phyloP scores from a whole-genome alignment of 2,888 invertebrate species.

The Dione vanillae region DNA sequence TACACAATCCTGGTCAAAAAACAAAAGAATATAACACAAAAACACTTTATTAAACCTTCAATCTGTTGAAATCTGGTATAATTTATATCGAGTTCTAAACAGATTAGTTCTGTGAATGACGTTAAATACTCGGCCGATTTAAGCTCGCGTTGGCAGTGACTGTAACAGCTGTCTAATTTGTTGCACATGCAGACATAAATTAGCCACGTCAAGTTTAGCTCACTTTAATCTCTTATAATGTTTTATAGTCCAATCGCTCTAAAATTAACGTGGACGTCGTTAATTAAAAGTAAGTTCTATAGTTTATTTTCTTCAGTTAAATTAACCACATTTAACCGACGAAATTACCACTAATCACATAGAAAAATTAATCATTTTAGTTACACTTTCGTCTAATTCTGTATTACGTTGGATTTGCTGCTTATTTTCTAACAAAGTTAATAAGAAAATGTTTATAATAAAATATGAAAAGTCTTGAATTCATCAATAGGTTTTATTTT shows the following conservation, averaged over 20 bases:
- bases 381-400: too few relatives aligned
- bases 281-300: neutral
- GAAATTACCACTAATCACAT: too few relatives aligned
- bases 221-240: conserved; percentile 25
- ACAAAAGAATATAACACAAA: neutral
- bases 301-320: neutral
- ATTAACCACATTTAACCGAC: too few relatives aligned
- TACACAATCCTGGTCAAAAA: neutral
- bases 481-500: too few relatives aligned
- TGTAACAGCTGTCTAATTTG: conserved; percentile 33
- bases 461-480: too few relatives aligned
- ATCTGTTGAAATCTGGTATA: neutral
- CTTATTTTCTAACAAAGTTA: too few relatives aligned
- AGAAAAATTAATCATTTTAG: too few relatives aligned
- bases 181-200: conserved; percentile 30
- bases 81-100: conserved; percentile 31
- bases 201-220: conserved; percentile 30
- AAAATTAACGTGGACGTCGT: conserved; percentile 7
- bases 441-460: too few relatives aligned
- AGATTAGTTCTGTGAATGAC: conserved; percentile 34
- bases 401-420: too few relatives aligned
- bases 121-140: conserved; percentile 33
- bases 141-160: conserved; percentile 32
- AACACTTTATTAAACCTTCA: too few relatives aligned
- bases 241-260: conserved; percentile 9